Base-by-base conservation (phyloP, 2,797 vertebrate species). In the Myotis findleyi region DNA sequence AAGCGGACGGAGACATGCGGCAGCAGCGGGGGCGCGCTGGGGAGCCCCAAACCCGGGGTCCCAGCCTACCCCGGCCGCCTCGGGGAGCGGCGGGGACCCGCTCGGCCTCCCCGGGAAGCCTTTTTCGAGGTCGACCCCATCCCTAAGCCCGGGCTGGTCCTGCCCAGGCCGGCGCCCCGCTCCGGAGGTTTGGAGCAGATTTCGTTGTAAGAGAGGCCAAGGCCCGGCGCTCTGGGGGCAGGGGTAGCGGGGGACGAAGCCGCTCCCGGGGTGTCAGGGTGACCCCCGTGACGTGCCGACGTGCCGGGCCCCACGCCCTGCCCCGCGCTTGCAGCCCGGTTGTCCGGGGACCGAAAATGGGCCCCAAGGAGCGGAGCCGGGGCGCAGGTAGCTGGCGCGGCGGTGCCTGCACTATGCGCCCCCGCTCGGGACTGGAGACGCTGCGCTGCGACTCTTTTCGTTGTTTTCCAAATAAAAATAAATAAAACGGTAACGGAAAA, bases 1-100 rank as follows among this genome's bases (percentile, higher is more conserved):
- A 97, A 89, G 88, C 85, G 33, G 66, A 59, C 30, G 80, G 90
- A 97, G 71, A 97, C 91, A 95, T 82, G 97, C 77, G 89, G 96
- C 62, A 69, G 91, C 89, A 87, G 68, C 96, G 82, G 95, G 91
- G 71, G 36, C 17, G 80, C 62, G 84, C 38, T 88, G 66, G 4
- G 21, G 59, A 9, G 27, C 83, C 55, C n/a, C 23, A 16, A 27
- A 18, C 23, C 21, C 3, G 13, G 55, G 66, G 91, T 72, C 53
- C 91, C 89, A 10, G 55, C 55, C 55, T 83, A 68, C 36, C 44
- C 18, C 2, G 27, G 62, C 49, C 14, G 20, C 62, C 57, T 57
- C 7, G 41, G 4, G 49, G 14, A 36, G 53, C 38, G 0, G 10
- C 8, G 20, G 12, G 53, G 55, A 18, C 76, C 71, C 23, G 57